Evolutionary conservation across 2,888 invertebrate species (phyloP).

Genomic region (Drosophila trichaetosa): DNA sequence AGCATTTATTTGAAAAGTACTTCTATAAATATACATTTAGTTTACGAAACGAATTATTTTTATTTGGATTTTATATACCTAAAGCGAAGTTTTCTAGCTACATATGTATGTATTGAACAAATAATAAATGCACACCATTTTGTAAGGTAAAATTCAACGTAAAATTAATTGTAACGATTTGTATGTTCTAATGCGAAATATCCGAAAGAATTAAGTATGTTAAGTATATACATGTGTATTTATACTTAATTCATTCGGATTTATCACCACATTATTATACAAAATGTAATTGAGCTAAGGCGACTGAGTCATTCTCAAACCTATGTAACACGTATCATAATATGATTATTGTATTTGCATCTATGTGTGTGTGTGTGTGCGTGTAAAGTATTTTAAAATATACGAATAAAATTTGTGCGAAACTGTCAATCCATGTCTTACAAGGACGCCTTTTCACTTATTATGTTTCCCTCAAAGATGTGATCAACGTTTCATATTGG

Average conservation of each 20-base stretch:
- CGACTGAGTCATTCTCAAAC: conserved; percentile 21
- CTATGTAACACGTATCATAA: conserved; percentile 50
- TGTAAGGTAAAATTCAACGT: conserved; percentile 2
- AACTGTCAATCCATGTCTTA: conserved; percentile 10
- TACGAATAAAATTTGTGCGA: conserved; percentile 52
- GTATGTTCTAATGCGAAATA: conserved; percentile 3
- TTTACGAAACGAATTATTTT: conserved; percentile 11
- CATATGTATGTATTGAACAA: not conserved
- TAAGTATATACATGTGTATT: not conserved
- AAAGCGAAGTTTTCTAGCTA: conserved; percentile 1
- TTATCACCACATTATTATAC: conserved; percentile 13
- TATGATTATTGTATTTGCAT: conserved; percentile 61
- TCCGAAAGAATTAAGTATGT: conserved; percentile 1
- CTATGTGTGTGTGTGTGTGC: conserved; percentile 71
- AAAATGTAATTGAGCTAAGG: conserved; percentile 22
- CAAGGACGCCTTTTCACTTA: not conserved
- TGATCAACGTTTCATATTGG: not conserved
- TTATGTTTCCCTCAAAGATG: not conserved
- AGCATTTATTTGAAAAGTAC: conserved; percentile 26
- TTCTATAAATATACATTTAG: not conserved
- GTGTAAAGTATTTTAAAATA: conserved; percentile 73
- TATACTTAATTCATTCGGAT: conserved; percentile 12
- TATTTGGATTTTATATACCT: not conserved
- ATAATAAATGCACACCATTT: conserved; percentile 1
- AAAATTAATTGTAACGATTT: conserved; percentile 12